These are phyloP conservation scores for Apteryx mantelli DNA, from an alignment of 2,113 vertebrate genomes.

Conservation along the genomic window DNA sequence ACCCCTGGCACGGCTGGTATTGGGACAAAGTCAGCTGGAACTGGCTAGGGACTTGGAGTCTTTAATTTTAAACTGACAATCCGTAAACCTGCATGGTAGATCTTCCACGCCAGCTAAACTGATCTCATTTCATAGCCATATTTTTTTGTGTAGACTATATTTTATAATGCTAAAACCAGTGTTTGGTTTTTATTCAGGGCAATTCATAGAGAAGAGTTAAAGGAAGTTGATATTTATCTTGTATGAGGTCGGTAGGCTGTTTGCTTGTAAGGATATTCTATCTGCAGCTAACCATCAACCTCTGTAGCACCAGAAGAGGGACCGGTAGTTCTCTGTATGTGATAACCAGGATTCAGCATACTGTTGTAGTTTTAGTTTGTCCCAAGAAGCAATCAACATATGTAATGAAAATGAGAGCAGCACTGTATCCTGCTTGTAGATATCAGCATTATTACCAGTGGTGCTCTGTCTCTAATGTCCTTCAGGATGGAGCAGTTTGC, in stretches of 20 bases:
- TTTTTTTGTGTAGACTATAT: background rate
- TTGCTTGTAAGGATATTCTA: background rate
- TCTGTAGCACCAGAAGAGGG: background rate
- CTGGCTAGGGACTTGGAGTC: background rate
- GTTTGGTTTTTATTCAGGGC: background rate
- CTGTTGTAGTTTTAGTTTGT: background rate
- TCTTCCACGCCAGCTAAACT: background rate
- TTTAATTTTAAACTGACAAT: background rate
- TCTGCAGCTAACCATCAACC: background rate
- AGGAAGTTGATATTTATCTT: background rate
- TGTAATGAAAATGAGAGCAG: background rate
- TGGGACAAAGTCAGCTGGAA: background rate
- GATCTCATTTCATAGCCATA: background rate
- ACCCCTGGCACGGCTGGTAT: background rate
- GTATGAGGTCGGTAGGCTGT: background rate
- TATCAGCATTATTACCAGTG: background rate
- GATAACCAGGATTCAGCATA: background rate
- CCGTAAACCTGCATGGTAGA: background rate
- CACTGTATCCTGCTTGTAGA: background rate
- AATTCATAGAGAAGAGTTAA: background rate
- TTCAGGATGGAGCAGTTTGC: background rate
- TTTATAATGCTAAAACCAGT: background rate
- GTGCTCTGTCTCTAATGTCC: background rate
- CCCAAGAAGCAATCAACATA: background rate
- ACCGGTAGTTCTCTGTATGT: background rate